Evolutionary conservation across 2,113 vertebrate genomes (phyloP).

Genomic region (Cyanoderma ruficeps): DNA sequence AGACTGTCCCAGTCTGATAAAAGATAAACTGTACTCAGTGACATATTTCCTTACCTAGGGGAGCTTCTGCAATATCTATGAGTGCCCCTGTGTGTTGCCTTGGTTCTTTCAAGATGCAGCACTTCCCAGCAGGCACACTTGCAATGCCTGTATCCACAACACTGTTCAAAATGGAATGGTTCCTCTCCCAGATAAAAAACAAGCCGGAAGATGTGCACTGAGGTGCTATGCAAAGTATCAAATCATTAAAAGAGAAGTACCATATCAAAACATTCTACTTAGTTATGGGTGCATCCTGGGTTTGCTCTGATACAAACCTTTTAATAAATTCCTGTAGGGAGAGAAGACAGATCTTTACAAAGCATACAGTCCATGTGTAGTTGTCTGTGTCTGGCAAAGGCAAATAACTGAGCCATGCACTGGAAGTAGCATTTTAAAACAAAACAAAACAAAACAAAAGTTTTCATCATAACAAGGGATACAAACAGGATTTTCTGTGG

Average conservation of each 20-base stretch:
- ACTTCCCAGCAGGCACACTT: background rate
- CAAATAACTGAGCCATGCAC: background rate
- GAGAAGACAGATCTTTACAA: background rate
- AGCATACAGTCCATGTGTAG: background rate
- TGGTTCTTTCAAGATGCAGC: background rate
- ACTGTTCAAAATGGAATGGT: background rate
- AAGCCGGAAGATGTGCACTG: background rate
- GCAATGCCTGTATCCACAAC: background rate
- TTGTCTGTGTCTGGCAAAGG: background rate
- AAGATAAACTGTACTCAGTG: background rate
- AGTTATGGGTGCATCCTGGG: background rate
- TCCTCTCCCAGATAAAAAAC: background rate
- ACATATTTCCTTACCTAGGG: background rate
- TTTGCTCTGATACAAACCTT: background rate
- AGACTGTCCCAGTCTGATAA: background rate
- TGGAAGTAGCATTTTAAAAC: background rate
- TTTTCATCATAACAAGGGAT: background rate
- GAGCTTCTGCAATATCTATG: background rate
- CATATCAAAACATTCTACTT: background rate
- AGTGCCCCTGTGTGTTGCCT: background rate
- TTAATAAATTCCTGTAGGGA: background rate
- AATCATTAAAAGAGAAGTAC: background rate
- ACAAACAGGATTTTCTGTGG: background rate
- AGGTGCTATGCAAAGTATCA: background rate
- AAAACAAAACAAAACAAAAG: fast-evolving